phyloP scores from a whole-genome alignment of 1,140 invertebrate species.

The Apis cerana region DNA sequence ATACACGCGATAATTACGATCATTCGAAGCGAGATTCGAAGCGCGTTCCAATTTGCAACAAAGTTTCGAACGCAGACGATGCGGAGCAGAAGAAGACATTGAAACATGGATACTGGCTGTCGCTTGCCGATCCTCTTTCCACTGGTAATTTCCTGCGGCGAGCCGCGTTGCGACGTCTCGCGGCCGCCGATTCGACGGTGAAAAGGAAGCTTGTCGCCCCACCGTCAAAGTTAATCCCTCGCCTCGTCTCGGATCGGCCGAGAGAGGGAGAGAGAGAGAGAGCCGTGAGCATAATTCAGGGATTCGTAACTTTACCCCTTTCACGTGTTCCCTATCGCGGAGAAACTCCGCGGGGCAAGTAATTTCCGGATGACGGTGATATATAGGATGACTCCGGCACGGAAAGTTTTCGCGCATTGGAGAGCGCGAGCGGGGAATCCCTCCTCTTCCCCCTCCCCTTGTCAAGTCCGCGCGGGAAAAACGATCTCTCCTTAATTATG shows the following conservation, averaged over 20 bases:
- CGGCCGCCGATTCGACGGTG: slow-evolving; percentile 27
- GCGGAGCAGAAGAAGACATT: not conserved
- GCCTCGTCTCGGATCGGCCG: slow-evolving; percentile 45
- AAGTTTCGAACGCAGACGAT: not conserved
- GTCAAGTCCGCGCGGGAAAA: slow-evolving; percentile 53
- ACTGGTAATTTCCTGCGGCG: slow-evolving; percentile 39
- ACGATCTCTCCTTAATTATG: slow-evolving; percentile 57
- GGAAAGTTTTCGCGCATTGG: slow-evolving; percentile 46
- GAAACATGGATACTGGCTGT: not conserved
- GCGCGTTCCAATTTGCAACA: not conserved
- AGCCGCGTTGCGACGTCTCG: not conserved
- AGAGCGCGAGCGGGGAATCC: no score
- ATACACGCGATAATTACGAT: no score
- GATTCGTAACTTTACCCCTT: slow-evolving; percentile 66
- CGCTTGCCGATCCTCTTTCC: not conserved
- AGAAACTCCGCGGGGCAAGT: slow-evolving; percentile 58
- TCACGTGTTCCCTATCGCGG: slow-evolving; percentile 56
- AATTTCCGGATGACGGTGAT: slow-evolving; percentile 66
- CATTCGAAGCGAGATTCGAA: no score
- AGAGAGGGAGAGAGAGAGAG: not conserved
- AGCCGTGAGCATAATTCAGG: slow-evolving; percentile 59
- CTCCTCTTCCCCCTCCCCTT: no score
- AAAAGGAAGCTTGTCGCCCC: slow-evolving; percentile 40
- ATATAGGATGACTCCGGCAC: slow-evolving; percentile 55
- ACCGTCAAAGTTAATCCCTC: slow-evolving; percentile 53